phyloP scores from a whole-genome alignment of 37 sponge, comb jelly and placozoan species.

The Crambe crambe region DNA sequence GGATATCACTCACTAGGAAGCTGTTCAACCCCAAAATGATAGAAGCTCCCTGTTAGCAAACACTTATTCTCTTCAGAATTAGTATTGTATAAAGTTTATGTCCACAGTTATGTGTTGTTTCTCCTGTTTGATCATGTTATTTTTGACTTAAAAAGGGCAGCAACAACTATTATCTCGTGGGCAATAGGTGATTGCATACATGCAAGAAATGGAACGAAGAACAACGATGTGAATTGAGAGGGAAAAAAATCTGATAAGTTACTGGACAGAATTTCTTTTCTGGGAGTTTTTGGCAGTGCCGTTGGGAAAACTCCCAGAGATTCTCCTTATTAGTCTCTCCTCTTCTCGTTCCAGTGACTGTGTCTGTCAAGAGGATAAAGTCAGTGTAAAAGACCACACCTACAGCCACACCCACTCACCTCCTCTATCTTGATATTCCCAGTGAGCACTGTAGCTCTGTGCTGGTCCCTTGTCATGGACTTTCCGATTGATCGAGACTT shows the following conservation, averaged over 20 bases:
- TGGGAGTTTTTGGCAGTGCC: not conserved
- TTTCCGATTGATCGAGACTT: not conserved
- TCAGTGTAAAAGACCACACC: not conserved
- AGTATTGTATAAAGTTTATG: not conserved
- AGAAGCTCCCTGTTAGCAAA: not conserved
- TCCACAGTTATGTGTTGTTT: not conserved
- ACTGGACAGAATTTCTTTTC: constrained; percentile 9
- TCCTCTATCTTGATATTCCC: not conserved
- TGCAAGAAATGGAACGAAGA: too few relatives aligned
- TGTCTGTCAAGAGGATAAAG: too few relatives aligned
- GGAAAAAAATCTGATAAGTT: not conserved
- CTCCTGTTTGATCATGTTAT: too few relatives aligned
- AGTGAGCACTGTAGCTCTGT: not conserved
- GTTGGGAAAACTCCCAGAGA: not conserved
- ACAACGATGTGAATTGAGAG: not conserved
- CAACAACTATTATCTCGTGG: too few relatives aligned
- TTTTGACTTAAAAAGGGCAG: too few relatives aligned
- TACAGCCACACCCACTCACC: not conserved
- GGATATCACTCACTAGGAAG: not conserved
- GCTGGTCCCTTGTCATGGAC: not conserved
- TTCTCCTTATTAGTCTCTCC: constrained; percentile 2
- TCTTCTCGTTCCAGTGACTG: constrained; percentile 8
- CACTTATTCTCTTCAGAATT: not conserved
- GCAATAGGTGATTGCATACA: not conserved
- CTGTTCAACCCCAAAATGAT: not conserved